Evolutionary conservation across 2,113 vertebrate species (phyloP), one percentile per base, ranked within the genome.

Genomic region (Zosterops pallidus): DNA sequence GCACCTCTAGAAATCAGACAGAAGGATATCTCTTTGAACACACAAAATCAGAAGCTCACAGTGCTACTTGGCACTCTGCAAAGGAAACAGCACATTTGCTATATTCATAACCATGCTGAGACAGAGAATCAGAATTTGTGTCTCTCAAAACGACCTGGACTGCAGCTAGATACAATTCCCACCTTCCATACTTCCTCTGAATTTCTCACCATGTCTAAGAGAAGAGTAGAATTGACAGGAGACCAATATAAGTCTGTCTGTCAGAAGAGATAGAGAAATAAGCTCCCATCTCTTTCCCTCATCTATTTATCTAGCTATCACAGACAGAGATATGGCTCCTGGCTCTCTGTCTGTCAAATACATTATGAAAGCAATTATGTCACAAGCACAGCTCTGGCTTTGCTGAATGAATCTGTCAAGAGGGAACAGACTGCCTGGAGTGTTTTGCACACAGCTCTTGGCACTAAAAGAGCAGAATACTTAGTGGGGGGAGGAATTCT

Each of bases 331-430:
- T 90, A 96, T 22, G 44, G 86, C 90, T 90, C 14, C 81, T 94
- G 91, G 94, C 92, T 86, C 60, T 89, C 72, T 86, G 69, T 94
- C 89, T 94, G 87, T 95, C 93, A 95, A 76, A 94, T 86, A 56
- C 49, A 76, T 96, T 93, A 92, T 94, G 80, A 92, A 95, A 94
- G 79, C 76, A 92, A 90, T 96, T 96, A 92, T 95, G 80, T 96
- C 92, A 90, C 67, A 91, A 94, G 77, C 72, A 92, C 77, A 93
- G 71, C 84, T 93, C 90, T 95, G 86, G 72, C 90, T 95, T 90
- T 94, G 71, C 83, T 97, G 94, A 97, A 96, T 94, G 95, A 94
- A 90, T 97, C 90, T 95, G 86, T 95, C 94, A 95, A 80, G 90
- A 89, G 71, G 49, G 68, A 97, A 77, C 83, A 96, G 80, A 41